Base-by-base conservation (phyloP, 2,888 invertebrate genomes). In the Mystacides longicornis region DNA sequence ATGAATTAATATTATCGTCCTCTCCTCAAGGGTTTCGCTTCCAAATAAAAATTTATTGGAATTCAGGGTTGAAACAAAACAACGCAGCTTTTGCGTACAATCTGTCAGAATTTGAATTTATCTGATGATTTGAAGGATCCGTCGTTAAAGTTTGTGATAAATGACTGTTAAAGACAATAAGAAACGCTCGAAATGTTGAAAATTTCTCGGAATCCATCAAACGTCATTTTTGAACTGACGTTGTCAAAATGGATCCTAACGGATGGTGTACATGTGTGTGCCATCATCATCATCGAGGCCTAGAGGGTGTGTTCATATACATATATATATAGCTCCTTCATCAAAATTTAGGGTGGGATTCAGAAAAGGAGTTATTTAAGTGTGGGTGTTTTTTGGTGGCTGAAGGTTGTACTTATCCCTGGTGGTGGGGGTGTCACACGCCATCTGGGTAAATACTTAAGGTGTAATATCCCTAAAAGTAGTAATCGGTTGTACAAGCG, bases 381-480 rank as follows among this genome's bases (percentile, higher is more conserved):
- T 37, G 37, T 37, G 37, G 37, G 37, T 37, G 37, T 3, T 14
- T 37, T 37, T 37, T 37, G 14, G 37, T 14, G 14, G 4, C 7
- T 3, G 37, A 37, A n/a, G 37, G 37, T 14, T 37, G 14, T 37
- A 37, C 14, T 37, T 19, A 19, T 31, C n/a, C 49, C 20, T 31
- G 18, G 53, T 21, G 48, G 11, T 22, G 50, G 27, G 49, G 47
- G 54, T 16, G 50, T 55, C 51, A 49, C 55, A 52, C 58, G 60
- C 60, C 60, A 60, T 60, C 60, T 60, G 60, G 60, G 58, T 60
- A 60, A 60, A 60, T 60, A 60, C 60, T 60, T 60, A 60, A 60
- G 60, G 60, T 56, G 60, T 60, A 60, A 60, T 60, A 58, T 60
- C 53, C 58, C 54, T 60, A 60, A 60, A 58, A 58, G 58, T 60